phyloP scores from a whole-genome alignment of 2,888 invertebrate genomes.

The Calliopum simillimum region DNA sequence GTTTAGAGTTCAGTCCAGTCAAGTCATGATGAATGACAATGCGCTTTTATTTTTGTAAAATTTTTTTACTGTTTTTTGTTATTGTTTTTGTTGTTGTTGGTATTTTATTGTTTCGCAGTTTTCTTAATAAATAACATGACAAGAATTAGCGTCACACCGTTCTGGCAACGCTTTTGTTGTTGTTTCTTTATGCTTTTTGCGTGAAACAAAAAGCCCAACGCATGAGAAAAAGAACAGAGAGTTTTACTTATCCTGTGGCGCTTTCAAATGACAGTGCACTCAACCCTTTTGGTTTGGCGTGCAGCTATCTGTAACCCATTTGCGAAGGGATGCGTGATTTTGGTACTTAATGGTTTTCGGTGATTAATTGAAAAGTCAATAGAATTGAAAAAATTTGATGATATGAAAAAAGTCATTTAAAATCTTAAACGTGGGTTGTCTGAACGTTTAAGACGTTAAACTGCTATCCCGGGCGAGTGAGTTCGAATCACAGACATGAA shows the following conservation, averaged over 20 bases:
- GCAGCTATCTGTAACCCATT: too few relatives aligned
- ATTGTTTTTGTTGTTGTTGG: constrained; percentile 50
- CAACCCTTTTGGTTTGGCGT: too few relatives aligned
- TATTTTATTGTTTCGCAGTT: constrained; percentile 14
- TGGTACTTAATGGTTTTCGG: too few relatives aligned
- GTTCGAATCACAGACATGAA: too few relatives aligned
- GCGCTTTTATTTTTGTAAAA: constrained; percentile 47
- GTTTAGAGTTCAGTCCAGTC: background rate
- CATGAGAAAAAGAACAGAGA: background rate
- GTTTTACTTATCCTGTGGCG: constrained; percentile 23
- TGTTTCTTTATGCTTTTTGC: background rate
- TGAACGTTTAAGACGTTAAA: too few relatives aligned
- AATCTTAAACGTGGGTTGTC: too few relatives aligned
- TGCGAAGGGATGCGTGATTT: too few relatives aligned
- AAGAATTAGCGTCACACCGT: constrained; percentile 37
- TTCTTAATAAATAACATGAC: constrained; percentile 52
- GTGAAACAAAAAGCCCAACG: constrained; percentile 15
- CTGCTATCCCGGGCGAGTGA: too few relatives aligned
- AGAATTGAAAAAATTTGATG: too few relatives aligned
- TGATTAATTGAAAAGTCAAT: too few relatives aligned
- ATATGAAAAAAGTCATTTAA: too few relatives aligned
- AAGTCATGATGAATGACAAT: constrained; percentile 58
- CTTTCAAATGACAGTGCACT: background rate
- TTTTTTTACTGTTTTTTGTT: background rate
- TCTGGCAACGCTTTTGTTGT: background rate